phyloP scores from a whole-genome alignment of 2,797 vertebrate species.

The Sebastolobus altivelis region DNA sequence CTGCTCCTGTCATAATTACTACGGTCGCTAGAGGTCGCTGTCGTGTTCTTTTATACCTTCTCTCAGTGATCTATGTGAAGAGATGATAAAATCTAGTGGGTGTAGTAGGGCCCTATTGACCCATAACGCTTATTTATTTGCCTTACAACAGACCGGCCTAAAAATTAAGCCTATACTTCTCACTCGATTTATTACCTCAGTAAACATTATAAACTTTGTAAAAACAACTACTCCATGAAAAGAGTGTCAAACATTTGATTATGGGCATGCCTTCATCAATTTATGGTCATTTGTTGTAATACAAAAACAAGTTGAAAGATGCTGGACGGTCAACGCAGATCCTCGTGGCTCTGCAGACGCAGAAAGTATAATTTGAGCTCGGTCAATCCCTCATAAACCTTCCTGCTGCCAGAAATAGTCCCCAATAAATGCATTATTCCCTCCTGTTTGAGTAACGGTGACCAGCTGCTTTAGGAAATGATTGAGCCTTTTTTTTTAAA shows the following conservation, averaged over 20 bases:
- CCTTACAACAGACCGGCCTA: no score
- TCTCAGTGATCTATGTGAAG: no score
- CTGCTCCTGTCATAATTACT: no score
- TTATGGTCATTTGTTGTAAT: background rate
- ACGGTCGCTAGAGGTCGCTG: no score
- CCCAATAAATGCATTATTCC: background rate
- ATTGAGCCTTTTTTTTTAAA: background rate
- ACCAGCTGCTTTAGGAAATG: background rate
- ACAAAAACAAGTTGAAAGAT: background rate
- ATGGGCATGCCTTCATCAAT: background rate
- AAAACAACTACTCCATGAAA: no score
- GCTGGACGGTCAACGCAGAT: background rate
- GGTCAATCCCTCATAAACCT: background rate
- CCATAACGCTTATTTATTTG: no score
- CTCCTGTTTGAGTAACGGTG: background rate
- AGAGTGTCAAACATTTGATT: background rate
- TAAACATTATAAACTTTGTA: no score
- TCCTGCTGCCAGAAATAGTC: background rate
- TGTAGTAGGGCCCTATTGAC: no score
- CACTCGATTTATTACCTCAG: no score
- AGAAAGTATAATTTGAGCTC: background rate
- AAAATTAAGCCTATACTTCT: no score
- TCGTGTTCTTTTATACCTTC: no score
- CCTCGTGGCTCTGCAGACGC: background rate
- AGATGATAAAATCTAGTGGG: no score